phyloP scores from a whole-genome alignment of 2,888 invertebrate species.

The Chalcosyrphus nemorum region DNA sequence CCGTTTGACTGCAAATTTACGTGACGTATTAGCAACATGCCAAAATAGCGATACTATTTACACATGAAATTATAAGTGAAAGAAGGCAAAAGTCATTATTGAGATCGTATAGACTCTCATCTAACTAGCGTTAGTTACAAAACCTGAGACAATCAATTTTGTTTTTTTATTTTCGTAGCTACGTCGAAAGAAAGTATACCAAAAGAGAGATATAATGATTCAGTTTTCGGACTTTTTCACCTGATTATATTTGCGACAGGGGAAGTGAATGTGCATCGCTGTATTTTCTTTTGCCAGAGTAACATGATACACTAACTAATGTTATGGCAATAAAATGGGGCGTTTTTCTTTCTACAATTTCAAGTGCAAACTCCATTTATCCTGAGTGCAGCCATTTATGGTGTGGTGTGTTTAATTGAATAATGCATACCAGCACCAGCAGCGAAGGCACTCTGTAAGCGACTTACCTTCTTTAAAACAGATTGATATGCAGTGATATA shows the following conservation, averaged over 20 bases:
- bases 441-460: not conserved
- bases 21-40: slow-evolving; percentile 62
- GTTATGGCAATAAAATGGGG: slow-evolving; percentile 50
- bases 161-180: not conserved
- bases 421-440: slow-evolving; percentile 36
- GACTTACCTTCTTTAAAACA: slow-evolving; percentile 85
- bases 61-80: slow-evolving; percentile 45
- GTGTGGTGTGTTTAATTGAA: slow-evolving; percentile 50
- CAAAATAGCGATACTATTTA: slow-evolving; percentile 65
- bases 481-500: slow-evolving; percentile 85
- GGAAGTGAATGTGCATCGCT: slow-evolving; percentile 31
- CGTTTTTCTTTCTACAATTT: slow-evolving; percentile 50
- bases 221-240: slow-evolving; percentile 23
- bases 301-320: slow-evolving; percentile 12
- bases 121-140: slow-evolving; percentile 23
- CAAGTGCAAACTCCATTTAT: no score
- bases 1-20: slow-evolving; percentile 79
- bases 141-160: not conserved
- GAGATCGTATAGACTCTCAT: not conserved
- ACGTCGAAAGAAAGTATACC: not conserved
- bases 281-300: no score
- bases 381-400: no score
- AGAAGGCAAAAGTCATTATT: not conserved
- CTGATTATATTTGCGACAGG: slow-evolving; percentile 7
- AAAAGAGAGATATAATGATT: slow-evolving; percentile 5